Evolutionary conservation across 2,113 vertebrate genomes (phyloP).

Genomic region (Leptodactylus fuscus): DNA sequence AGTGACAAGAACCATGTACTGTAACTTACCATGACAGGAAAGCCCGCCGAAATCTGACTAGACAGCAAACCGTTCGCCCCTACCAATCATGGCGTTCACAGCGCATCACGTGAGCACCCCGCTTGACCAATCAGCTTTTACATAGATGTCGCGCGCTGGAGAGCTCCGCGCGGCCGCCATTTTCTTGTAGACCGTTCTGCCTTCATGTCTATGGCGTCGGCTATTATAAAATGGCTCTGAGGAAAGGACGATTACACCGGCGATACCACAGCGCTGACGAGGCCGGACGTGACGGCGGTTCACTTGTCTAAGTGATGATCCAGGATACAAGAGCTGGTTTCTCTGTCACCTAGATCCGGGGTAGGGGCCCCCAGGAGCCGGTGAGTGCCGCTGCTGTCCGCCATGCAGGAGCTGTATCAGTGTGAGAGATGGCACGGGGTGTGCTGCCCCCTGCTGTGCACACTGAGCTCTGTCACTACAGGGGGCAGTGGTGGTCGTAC

Average conservation of each 20-base stretch:
- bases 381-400: background rate
- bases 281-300: background rate
- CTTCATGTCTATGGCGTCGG: background rate
- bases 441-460: background rate
- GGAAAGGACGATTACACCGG: background rate
- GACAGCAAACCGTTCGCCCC: too few species aligned
- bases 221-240: background rate
- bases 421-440: background rate
- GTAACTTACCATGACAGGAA: too few species aligned
- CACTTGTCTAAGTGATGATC: background rate
- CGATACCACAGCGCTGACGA: background rate
- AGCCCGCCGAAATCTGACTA: too few species aligned
- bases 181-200: background rate
- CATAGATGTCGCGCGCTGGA: too few species aligned
- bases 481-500: background rate
- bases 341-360: constrained; percentile 19
- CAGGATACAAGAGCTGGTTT: background rate
- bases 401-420: too few species aligned
- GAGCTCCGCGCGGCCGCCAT: background rate
- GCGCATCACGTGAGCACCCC: too few species aligned
- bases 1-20: too few species aligned
- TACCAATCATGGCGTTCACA: too few species aligned
- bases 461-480: background rate
- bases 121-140: too few species aligned
- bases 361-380: background rate